Evolutionary conservation across 2,113 vertebrate species (phyloP), one percentile per base, ranked within the genome.

Genomic region (Syngnathus floridae): DNA sequence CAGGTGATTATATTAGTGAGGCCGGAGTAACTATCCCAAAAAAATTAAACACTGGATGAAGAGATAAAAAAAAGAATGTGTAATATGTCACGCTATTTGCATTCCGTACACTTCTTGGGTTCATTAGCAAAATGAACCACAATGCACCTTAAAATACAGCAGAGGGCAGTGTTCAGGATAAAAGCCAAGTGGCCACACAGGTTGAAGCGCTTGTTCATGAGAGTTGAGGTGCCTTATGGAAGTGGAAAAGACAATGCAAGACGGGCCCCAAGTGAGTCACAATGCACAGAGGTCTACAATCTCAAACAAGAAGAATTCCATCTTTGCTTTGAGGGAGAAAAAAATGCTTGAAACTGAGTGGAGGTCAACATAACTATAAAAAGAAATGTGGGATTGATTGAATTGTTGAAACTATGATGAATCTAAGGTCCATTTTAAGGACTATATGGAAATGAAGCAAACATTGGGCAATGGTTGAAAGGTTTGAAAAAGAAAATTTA

Each of bases 121-220:
- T 9, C 35, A 4, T 8, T 4, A 19, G 3, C 13, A 38, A 38
- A 3, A 58, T n/a, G 4, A 51, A 46, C 63, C 38, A 73, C 71
- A 87, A 46, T 73, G 62, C 66, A 65, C 66, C 6, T 69, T 41
- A 43, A 73, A 65, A 26, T 73, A 77, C 86, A 88, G 84, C 85
- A 88, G 85, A 76, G 78, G 86, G 87, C 84, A 82, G 79, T 52
- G 65, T 89, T 81, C 43, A 68, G 66, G 77, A 17, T 11, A 10
- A 17, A 22, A 46, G 12, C 14, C 56, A 38, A 37, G 16, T 51
- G 48, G 19, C 48, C 8, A 19, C 8, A 19, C 35, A 19, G 17
- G 22, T 7, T 19, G 7, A 4, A 2, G 1, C 1, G 26, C n/a
- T n/a, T 51, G 48, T 21, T 19, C 19, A 3, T n/a, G 2, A 21